Conservation (phyloP, 2,797 vertebrate genomes). For the Acrossocheilus wenchowensis region DNA sequence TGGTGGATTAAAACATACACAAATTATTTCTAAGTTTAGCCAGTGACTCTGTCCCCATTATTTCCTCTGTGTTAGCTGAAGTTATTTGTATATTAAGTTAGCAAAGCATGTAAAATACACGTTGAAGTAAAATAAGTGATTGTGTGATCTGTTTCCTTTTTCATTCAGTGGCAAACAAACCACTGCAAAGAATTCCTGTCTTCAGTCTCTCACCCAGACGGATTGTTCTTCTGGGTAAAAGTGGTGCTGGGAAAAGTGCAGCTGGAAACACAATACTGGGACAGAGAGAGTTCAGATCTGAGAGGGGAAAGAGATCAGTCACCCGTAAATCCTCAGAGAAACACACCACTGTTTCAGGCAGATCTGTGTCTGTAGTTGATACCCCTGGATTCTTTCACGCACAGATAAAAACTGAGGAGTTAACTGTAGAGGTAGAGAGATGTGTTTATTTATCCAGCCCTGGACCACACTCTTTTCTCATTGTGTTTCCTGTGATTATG, state of each 20-base stretch:
- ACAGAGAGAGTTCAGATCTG: background rate
- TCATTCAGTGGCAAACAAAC: too few species aligned
- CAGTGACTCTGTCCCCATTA: too few species aligned
- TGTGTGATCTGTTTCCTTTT: too few species aligned
- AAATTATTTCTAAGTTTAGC: too few species aligned
- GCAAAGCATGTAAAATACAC: too few species aligned
- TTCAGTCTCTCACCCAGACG: background rate
- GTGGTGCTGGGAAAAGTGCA: background rate
- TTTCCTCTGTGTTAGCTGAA: too few species aligned
- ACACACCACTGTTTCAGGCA: background rate
- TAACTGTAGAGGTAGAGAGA: background rate
- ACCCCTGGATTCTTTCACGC: slow-evolving; percentile 21
- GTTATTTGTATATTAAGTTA: too few species aligned
- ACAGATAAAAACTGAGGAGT: rapidly evolving
- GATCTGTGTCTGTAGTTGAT: slow-evolving; percentile 21
- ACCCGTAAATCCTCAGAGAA: background rate
- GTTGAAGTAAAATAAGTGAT: too few species aligned
- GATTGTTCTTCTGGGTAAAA: slow-evolving; percentile 6
- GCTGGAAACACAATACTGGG: background rate
- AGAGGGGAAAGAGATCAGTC: rapidly evolving
- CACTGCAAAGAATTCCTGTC: too few species aligned
- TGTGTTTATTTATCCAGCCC: slow-evolving; percentile 16
- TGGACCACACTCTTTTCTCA: slow-evolving; percentile 20
- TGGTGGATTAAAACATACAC: too few species aligned
- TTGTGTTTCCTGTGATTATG: background rate